Base-by-base conservation (phyloP, 2,888 invertebrate genomes). In the Idaea dimidiata region DNA sequence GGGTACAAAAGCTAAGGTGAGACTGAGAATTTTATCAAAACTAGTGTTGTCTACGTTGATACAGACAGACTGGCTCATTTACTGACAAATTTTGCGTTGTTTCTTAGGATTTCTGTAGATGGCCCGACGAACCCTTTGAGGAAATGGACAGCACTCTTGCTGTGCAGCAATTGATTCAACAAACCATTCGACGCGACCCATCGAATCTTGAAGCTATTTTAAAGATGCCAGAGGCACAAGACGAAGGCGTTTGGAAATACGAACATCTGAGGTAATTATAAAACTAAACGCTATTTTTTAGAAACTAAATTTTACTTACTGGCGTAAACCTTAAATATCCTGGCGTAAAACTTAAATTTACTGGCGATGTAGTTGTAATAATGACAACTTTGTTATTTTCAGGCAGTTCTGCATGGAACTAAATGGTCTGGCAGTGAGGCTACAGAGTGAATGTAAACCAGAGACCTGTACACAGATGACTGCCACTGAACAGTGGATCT, bases 401-500 rank as follows among this genome's bases (percentile, higher is more conserved):
- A 97, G 99, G 75, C 99, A 99, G 90, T 99, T 99, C 90, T 99
- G 99, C 85, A 99, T 99, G 98, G 99, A 99, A 89, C 90, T 99
- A 59, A 99, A 99, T 93, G 99, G 99, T n/a, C 91, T 99, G 74
- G 99, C 99, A 59, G 99, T 99, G 0, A 95, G 97, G 81, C 93
- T 99, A 70, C 99, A 99, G 93, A 95, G 95, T 71, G 99, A 99
- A 88, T 99, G 99, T 87, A 97, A 97, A 81, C 99, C 99, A 54
- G 97, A 98, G 79, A 98, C 97, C 18, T 99, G 99, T 87, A 98
- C 97, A 66, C 99, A 99, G 92, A 99, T 99, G 99, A 99, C 99
- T 57, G 99, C 99, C 33, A 99, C 99, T 32, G 99, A 99, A 89
- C 99, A 99, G 83, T 99, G 99, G 99, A 99, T 99, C 88, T 99